Evolutionary conservation across 2,113 vertebrate genomes (phyloP).

Genomic region (Myotis yumanensis): DNA sequence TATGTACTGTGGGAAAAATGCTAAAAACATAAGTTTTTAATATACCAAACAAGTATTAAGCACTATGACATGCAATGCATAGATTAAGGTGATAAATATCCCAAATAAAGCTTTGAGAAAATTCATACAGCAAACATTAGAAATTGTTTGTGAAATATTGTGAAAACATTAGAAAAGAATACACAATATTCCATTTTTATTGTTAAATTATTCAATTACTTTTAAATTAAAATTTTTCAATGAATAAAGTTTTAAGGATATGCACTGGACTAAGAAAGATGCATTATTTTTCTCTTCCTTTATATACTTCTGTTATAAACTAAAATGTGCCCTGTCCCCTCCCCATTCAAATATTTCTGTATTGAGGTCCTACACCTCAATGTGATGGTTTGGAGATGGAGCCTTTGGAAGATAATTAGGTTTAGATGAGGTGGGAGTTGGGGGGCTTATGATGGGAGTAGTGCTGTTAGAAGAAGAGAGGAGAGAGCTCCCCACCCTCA

Average conservation of each 20-base stretch:
- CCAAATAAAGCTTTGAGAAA: background rate
- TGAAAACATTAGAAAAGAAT: background rate
- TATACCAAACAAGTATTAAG: background rate
- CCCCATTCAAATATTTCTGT: background rate
- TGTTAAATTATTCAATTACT: background rate
- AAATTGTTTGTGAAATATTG: no score
- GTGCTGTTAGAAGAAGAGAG: background rate
- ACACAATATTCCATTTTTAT: background rate
- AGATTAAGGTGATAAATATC: background rate
- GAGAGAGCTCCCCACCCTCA: background rate
- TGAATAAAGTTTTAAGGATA: background rate
- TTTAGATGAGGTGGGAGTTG: background rate
- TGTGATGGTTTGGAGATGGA: background rate
- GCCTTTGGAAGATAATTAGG: background rate
- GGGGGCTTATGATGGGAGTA: background rate
- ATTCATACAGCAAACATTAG: background rate
- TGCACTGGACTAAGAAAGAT: background rate
- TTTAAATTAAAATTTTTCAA: constrained; percentile 2
- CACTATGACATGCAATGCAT: background rate
- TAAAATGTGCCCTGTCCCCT: background rate
- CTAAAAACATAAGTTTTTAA: background rate
- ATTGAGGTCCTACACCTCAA: background rate
- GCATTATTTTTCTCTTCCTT: background rate
- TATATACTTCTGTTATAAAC: background rate
- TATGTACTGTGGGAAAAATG: background rate